Evolutionary conservation across 2,797 vertebrate species (phyloP).

Genomic region (Trichosurus vulpecula): DNA sequence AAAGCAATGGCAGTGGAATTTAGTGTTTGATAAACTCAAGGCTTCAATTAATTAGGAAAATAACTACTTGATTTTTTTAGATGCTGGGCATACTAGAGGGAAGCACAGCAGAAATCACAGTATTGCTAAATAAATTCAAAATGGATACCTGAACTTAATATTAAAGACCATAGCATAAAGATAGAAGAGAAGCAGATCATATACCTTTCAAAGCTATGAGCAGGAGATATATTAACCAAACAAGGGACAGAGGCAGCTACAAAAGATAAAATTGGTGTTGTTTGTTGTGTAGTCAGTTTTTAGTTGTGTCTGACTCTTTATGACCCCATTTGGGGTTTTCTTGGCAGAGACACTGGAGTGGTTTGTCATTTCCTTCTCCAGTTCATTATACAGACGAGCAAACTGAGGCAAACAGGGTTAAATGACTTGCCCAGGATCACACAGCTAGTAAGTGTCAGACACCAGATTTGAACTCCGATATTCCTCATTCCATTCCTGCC

Average conservation of each 20-base stretch:
- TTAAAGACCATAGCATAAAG: background rate
- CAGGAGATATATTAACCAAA: background rate
- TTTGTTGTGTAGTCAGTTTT: no score
- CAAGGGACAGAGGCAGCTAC: background rate
- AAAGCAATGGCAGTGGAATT: background rate
- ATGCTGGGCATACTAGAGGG: background rate
- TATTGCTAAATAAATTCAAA: background rate
- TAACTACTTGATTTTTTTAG: background rate
- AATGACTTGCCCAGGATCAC: no score
- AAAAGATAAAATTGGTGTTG: background rate
- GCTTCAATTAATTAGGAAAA: background rate
- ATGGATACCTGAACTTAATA: background rate
- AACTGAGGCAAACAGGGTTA: background rate
- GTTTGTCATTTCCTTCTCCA: background rate
- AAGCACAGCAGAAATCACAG: background rate
- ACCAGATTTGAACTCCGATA: background rate
- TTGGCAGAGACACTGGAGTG: background rate
- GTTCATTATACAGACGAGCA: background rate
- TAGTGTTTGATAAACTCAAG: background rate
- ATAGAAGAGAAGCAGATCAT: background rate
- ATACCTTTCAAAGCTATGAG: background rate
- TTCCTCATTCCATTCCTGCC: background rate
- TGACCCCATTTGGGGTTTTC: background rate
- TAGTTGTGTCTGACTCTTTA: background rate
- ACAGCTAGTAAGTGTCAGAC: background rate